These are phyloP conservation scores for Macquaria australasica DNA, from an alignment of 2,113 vertebrate genomes.

Conservation along the genomic window DNA sequence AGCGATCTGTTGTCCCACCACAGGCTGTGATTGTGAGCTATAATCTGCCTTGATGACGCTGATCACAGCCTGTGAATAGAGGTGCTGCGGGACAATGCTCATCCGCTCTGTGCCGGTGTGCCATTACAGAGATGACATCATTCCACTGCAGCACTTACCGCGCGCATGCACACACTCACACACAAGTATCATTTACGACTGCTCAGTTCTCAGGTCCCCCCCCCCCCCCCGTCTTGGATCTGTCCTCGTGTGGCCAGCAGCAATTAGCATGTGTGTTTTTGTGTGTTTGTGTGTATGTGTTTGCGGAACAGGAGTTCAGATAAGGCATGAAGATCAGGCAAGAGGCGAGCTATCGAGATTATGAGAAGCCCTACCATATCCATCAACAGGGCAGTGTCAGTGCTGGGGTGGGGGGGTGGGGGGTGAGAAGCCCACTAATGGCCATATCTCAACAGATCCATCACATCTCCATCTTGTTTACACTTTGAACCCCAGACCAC, in stretches of 20 bases:
- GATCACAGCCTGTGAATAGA: conserved; percentile 75
- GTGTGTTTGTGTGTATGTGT: conserved; percentile 32
- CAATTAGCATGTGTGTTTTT: conserved; percentile 57
- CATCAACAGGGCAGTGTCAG: conserved; percentile 53
- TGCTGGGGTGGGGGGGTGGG: conserved; percentile 14
- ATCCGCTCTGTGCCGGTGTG: conserved; percentile 72
- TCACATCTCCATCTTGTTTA: conserved; percentile 72
- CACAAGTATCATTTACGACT: conserved; percentile 65
- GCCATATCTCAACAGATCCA: conserved; percentile 65
- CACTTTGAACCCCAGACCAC: conserved; percentile 67
- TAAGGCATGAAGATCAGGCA: conserved; percentile 47
- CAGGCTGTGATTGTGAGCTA: conserved; percentile 67
- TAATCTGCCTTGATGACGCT: conserved; percentile 72
- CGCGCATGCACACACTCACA: conserved; percentile 45
- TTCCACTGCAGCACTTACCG: conserved; percentile 81
- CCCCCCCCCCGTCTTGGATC: conserved; percentile 57
- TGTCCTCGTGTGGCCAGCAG: conserved; percentile 46
- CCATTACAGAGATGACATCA: conserved; percentile 84
- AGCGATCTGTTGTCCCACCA: conserved; percentile 56
- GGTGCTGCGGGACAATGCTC: conserved; percentile 68
- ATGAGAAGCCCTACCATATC: conserved; percentile 53
- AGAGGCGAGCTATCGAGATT: conserved; percentile 38
- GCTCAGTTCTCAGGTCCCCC: conserved; percentile 61
- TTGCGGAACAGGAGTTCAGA: conserved; percentile 34
- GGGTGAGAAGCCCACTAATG: conserved; percentile 65